Base-by-base conservation (phyloP, 2,113 vertebrate species). In the Rafetus swinhoei region DNA sequence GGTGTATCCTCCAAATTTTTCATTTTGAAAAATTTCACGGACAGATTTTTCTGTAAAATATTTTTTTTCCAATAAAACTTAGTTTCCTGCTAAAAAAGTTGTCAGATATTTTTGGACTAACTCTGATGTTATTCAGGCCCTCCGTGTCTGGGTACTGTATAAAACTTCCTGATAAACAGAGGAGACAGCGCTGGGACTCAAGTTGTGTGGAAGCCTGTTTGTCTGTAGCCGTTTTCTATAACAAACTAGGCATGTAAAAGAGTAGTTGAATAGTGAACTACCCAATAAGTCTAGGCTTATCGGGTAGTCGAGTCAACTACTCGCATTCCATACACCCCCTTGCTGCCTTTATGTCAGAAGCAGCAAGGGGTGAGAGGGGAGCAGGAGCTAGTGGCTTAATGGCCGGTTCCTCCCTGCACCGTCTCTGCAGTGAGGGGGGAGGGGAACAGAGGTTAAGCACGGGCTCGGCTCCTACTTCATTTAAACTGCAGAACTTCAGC, bases 161-260 rank as follows among this genome's bases (percentile, higher is more conserved):
- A 69, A 35, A 69, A 69, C 32, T 35, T 69, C 50, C 56, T 94
- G 59, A 74, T 76, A 45, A 25, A 76, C 55, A 93, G 60, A 59
- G 50, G 35, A 65, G 21, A 10, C 50, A 86, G 60, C 74, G 86
- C 91, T 95, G 72, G 39, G 82, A 12, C 39, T 92, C 53, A 74
- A 50, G 22, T 45, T 50, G 21, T 25, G 72, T 76, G 72, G 72
- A 76, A 76, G 72, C 65, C n/a, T 15, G 0, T 74, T 93, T 89
- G 60, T 50, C 39, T 82, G 54, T 90, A 91, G 83, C 60, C 91
- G 62, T 62, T 95, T 35, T 18, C 92, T 45, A 86, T 60, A 81
- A 57, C 5, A 76, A 86, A n/a, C 16, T 35, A 45, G 45, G 45
- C 4, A 45, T 45, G 45, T 45, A 45, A 45, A 45, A 45, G 45